Conservation (phyloP, 2,888 invertebrate species). For the Dichetophora obliterata region DNA sequence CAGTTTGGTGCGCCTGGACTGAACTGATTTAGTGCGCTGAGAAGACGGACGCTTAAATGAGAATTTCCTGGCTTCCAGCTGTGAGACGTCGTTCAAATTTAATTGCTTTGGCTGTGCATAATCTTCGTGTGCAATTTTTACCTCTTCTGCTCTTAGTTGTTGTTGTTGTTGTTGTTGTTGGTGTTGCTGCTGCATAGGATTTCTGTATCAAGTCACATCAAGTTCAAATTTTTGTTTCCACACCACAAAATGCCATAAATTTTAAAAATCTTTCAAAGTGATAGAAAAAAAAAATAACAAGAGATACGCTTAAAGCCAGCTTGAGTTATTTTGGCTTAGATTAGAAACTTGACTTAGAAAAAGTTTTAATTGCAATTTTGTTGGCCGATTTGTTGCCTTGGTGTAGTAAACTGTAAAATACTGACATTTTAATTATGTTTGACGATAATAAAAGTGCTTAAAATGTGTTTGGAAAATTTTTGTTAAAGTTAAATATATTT, state of each 20-base stretch:
- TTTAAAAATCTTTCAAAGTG: slow-evolving; percentile 46
- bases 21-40: slow-evolving; percentile 44
- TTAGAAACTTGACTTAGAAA: slow-evolving; percentile 43
- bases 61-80: slow-evolving; percentile 61
- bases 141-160: slow-evolving; percentile 11
- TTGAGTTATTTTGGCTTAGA: slow-evolving; percentile 41
- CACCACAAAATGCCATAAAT: slow-evolving; percentile 56
- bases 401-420: slow-evolving; percentile 38
- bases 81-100: slow-evolving; percentile 67
- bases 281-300: neutral
- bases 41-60: slow-evolving; percentile 14
- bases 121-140: slow-evolving; percentile 43
- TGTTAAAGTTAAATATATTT: neutral
- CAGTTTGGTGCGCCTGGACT: neutral
- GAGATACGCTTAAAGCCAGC: neutral
- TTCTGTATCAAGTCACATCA: slow-evolving; percentile 54
- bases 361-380: slow-evolving; percentile 48
- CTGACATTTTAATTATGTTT: slow-evolving; percentile 49
- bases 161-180: slow-evolving; percentile 36
- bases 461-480: neutral
- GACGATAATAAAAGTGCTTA: slow-evolving; percentile 6
- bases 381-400: slow-evolving; percentile 4
- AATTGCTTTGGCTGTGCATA: slow-evolving; percentile 64
- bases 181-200: slow-evolving; percentile 36
- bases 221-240: slow-evolving; percentile 49